These are phyloP conservation scores for Palythoa grandis DNA, from an alignment of 92 coral and sea anemone species.

Conservation along the genomic window DNA sequence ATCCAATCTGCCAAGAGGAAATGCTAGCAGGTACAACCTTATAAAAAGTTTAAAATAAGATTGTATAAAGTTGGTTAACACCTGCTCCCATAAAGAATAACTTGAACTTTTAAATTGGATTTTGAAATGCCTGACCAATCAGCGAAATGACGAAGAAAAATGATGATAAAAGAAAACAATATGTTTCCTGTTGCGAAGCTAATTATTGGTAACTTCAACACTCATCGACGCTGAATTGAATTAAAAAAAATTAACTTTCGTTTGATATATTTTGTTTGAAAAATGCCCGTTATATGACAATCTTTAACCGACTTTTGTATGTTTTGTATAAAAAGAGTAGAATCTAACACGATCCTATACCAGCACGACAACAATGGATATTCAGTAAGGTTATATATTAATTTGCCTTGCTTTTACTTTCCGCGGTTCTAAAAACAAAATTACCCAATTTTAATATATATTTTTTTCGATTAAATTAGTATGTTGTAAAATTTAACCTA, in stretches of 20 bases:
- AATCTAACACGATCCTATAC: too few relatives aligned
- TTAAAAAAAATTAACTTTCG: background rate
- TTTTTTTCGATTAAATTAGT: background rate
- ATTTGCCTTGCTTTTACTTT: too few relatives aligned
- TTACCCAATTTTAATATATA: too few relatives aligned
- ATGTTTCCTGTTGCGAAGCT: slow-evolving; percentile 17
- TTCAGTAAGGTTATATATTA: too few relatives aligned
- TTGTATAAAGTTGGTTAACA: background rate
- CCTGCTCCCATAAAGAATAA: slow-evolving; percentile 1
- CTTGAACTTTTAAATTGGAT: background rate
- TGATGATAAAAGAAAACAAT: background rate
- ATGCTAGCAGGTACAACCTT: too few relatives aligned
- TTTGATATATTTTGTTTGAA: background rate
- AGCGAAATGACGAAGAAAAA: background rate
- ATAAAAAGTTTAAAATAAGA: background rate
- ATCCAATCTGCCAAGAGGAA: too few relatives aligned
- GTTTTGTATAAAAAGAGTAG: too few relatives aligned
- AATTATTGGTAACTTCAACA: slow-evolving; percentile 15
- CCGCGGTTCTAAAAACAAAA: too few relatives aligned
- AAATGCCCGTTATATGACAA: background rate
- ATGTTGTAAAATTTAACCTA: background rate
- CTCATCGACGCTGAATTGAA: background rate
- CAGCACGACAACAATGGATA: too few relatives aligned
- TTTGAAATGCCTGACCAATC: slow-evolving; percentile 26
- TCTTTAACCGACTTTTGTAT: background rate